phyloP scores from a whole-genome alignment of 2,797 vertebrate species.

The Enteromius argenteus region DNA sequence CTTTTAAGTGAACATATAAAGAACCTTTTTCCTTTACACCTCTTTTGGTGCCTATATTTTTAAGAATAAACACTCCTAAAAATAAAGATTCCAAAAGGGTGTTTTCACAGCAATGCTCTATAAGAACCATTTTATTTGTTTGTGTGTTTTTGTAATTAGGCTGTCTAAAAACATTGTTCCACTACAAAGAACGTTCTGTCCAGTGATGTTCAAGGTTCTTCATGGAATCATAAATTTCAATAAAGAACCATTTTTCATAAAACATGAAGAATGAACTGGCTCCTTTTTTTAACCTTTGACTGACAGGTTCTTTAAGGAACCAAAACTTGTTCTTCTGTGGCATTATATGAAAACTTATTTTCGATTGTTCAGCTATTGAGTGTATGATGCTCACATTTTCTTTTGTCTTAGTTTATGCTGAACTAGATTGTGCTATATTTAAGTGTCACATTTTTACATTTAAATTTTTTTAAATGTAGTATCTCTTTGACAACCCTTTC shows the following conservation, averaged over 20 bases:
- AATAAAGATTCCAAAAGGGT: not conserved
- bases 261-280: not conserved
- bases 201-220: not conserved
- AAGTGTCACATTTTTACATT: not conserved
- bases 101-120: not conserved
- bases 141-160: too few species aligned
- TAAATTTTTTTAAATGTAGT: not conserved
- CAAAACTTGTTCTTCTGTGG: not conserved
- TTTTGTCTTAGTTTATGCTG: not conserved
- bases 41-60: not conserved
- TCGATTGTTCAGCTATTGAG: not conserved
- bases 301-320: not conserved
- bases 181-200: not conserved
- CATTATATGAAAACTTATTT: not conserved
- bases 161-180: not conserved
- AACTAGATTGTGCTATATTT: not conserved
- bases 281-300: not conserved
- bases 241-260: too few species aligned
- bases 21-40: not conserved
- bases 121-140: too few species aligned
- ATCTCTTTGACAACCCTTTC: not conserved
- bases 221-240: not conserved
- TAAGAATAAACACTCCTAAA: not conserved
- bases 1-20: not conserved
- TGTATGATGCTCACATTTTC: not conserved